Conservation (phyloP, 2,797 vertebrate genomes). For the Coilia nasus region DNA sequence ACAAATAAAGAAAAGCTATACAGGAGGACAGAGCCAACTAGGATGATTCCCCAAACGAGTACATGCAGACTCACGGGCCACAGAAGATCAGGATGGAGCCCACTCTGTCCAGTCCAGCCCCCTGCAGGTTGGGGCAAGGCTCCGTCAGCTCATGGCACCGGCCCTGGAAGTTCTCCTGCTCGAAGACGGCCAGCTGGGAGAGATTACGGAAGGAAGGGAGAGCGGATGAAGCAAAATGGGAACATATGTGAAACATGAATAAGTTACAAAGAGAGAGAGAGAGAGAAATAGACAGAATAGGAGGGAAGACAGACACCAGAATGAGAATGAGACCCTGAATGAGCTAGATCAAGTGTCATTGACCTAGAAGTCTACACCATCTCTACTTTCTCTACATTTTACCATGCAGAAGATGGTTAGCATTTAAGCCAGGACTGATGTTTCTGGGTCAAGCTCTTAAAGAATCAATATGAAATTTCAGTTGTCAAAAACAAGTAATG, state of each 20-base stretch:
- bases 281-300: not conserved
- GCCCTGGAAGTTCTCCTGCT: conserved; percentile 97
- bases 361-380: not conserved
- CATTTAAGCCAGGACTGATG: not conserved
- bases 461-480: not conserved
- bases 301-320: not conserved
- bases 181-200: conserved; percentile 88
- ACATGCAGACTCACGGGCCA: conserved; percentile 83
- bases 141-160: conserved; percentile 87
- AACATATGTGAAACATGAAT: not conserved
- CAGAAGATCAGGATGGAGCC: conserved; percentile 91
- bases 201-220: not conserved
- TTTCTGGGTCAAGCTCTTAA: not conserved
- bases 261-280: not conserved
- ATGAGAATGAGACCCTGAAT: not conserved
- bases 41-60: not conserved
- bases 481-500: not conserved
- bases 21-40: too few species aligned
- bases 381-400: not conserved
- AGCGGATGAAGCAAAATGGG: not conserved
- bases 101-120: conserved; percentile 89
- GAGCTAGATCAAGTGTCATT: not conserved
- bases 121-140: conserved; percentile 89
- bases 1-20: too few species aligned
- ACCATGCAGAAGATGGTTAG: not conserved